These are phyloP conservation scores for Anaspis maculata DNA, from an alignment of 2,888 invertebrate species.

Conservation along the genomic window DNA sequence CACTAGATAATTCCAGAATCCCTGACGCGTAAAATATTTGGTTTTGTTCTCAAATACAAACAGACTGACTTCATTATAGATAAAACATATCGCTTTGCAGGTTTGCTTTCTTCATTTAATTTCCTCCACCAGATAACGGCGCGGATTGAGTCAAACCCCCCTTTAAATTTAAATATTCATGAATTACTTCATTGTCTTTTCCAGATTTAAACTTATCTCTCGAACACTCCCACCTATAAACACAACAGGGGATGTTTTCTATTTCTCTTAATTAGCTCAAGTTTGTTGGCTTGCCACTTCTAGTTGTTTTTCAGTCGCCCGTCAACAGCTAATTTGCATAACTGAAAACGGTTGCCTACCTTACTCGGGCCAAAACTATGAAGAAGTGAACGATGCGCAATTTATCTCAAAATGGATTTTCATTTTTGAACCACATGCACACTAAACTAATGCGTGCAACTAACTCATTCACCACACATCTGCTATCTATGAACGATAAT, in stretches of 20 bases:
- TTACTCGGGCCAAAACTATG: too few species aligned
- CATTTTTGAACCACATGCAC: too few species aligned
- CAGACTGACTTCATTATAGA: slow-evolving; percentile 19
- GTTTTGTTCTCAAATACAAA: slow-evolving; percentile 20
- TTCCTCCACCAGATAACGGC: slow-evolving; percentile 8
- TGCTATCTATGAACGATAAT: too few species aligned
- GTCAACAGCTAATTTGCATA: too few species aligned
- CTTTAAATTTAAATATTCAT: slow-evolving; percentile 10
- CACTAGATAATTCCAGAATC: slow-evolving; percentile 22
- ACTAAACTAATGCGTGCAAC: too few species aligned
- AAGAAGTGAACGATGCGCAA: too few species aligned
- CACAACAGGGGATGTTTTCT: not conserved
- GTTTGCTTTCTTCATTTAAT: slow-evolving; percentile 15
- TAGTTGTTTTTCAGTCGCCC: too few species aligned
- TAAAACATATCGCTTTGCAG: slow-evolving; percentile 16
- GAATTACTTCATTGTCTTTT: slow-evolving; percentile 5
- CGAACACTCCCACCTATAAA: not conserved
- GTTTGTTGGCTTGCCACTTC: too few species aligned
- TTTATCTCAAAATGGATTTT: too few species aligned
- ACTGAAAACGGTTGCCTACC: too few species aligned
- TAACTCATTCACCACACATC: too few species aligned
- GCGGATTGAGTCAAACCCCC: slow-evolving; percentile 6
- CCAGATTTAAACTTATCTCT: not conserved
- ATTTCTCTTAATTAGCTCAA: too few species aligned
- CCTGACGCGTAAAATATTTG: slow-evolving; percentile 23